These are phyloP conservation scores for Callocephalon fimbriatum DNA, from an alignment of 2,113 vertebrate species.

Conservation along the genomic window DNA sequence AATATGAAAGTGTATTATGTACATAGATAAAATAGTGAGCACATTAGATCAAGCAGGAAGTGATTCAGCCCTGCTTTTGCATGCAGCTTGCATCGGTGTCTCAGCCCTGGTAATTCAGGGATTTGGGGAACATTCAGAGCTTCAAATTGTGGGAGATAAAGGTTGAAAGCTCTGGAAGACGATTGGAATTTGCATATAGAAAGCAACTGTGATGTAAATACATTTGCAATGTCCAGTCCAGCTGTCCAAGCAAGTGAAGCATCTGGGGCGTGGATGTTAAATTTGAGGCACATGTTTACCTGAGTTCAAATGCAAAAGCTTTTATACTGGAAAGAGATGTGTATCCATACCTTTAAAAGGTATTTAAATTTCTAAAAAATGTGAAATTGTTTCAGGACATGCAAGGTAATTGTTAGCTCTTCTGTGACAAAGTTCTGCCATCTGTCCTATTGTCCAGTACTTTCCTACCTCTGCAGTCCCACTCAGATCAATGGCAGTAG, in stretches of 20 bases:
- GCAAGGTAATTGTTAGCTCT: background rate
- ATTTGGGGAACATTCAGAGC: conserved; percentile 1
- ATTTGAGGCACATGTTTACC: background rate
- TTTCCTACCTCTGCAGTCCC: background rate
- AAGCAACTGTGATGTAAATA: conserved; percentile 17
- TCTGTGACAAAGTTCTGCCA: background rate
- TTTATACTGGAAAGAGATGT: background rate
- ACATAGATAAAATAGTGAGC: conserved; percentile 12
- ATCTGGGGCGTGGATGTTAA: conserved; percentile 15
- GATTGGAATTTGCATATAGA: conserved; percentile 29
- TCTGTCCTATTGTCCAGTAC: background rate
- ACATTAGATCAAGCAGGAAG: background rate
- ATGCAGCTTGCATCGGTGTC: background rate
- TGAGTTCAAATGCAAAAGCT: background rate
- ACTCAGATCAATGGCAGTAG: background rate
- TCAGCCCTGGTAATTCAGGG: background rate
- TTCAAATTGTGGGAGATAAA: conserved; percentile 8
- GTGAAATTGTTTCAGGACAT: background rate
- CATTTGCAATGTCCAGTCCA: conserved; percentile 16
- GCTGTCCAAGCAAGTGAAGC: background rate
- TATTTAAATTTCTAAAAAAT: background rate
- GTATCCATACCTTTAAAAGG: background rate
- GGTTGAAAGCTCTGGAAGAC: conserved; percentile 47
- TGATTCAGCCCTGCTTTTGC: background rate
- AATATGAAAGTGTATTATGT: background rate